Percentiles rank a stretch among this genome's conserved stretches.
These are phyloP conservation scores for Chloroceryle inda DNA, from an alignment of 2,797 vertebrate genomes.

Conservation along the genomic window DNA sequence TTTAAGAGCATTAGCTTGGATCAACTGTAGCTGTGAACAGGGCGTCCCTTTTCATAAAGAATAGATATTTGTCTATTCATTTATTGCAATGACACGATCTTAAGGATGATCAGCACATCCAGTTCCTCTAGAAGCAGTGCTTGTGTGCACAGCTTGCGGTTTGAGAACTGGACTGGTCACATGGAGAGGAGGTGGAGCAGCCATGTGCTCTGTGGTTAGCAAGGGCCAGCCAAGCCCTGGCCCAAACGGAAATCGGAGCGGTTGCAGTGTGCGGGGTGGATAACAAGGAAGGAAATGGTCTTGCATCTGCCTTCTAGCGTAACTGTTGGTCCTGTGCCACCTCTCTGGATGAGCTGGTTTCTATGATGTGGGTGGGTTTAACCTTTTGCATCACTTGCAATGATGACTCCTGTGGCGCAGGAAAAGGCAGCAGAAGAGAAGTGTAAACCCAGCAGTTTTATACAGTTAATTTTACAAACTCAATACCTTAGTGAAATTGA, in stretches of 20 bases:
- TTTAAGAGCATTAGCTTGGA: background rate
- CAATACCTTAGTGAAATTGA: background rate
- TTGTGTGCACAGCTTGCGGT: background rate
- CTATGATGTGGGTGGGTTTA: constrained; percentile 20
- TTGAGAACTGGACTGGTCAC: background rate
- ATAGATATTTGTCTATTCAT: background rate
- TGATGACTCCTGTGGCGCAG: background rate
- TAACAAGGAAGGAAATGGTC: constrained; percentile 55
- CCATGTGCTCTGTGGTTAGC: constrained; percentile 16
- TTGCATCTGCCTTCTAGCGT: constrained; percentile 2
- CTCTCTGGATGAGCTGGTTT: constrained; percentile 5
- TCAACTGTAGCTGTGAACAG: background rate
- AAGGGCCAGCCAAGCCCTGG: background rate
- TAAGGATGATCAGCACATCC: background rate
- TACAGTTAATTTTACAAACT: background rate
- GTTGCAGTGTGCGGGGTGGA: constrained; percentile 4
- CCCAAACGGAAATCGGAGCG: constrained; percentile 9
- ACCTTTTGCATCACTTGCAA: background rate
- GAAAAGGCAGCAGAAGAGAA: background rate
- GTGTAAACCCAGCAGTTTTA: background rate
- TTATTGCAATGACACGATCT: background rate
- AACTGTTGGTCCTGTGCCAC: constrained; percentile 25
- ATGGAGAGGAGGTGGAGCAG: background rate
- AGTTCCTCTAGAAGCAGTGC: background rate
- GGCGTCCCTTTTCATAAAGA: background rate